These are phyloP conservation scores for Drosophila koepferae DNA, from an alignment of 2,888 invertebrate genomes.

Conservation along the genomic window DNA sequence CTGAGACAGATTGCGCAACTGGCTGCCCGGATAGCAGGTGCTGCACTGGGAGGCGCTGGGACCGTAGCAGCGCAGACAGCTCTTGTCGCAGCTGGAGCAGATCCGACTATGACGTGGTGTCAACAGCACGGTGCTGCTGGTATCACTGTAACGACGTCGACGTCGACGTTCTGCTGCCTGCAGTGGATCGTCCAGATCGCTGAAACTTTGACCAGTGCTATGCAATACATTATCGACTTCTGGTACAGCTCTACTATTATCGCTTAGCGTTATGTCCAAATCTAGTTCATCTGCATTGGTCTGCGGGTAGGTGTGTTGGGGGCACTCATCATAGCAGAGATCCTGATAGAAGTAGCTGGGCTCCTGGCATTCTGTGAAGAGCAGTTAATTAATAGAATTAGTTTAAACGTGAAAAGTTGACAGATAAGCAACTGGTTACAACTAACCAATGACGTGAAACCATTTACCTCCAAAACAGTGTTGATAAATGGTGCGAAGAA, in stretches of 20 bases:
- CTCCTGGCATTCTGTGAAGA: conserved; percentile 79
- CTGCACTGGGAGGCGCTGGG: conserved; percentile 82
- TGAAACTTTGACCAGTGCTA: conserved; percentile 21
- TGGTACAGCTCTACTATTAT: background rate
- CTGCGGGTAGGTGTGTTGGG: conserved; percentile 72
- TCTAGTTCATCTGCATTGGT: conserved; percentile 34
- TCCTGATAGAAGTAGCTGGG: conserved; percentile 80
- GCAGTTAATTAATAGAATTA: background rate
- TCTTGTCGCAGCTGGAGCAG: conserved; percentile 80
- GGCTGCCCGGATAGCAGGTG: conserved; percentile 80
- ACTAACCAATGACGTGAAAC: conserved; percentile 27
- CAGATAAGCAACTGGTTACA: conserved; percentile 4
- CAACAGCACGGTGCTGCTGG: conserved; percentile 28
- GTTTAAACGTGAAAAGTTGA: too few relatives aligned
- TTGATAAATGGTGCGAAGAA: conserved; percentile 40
- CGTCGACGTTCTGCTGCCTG: conserved; percentile 75
- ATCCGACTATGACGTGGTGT: conserved; percentile 37
- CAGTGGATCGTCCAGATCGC: conserved; percentile 63
- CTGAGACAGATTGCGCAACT: conserved; percentile 68
- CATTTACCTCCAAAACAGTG: conserved; percentile 54
- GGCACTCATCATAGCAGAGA: conserved; percentile 83
- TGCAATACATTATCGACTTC: background rate
- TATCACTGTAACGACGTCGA: conserved; percentile 29
- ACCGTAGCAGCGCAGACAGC: conserved; percentile 83
- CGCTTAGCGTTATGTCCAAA: conserved; percentile 3